A percentile compares a stretch with the other conserved stretches of the same genome.
Conservation (phyloP, 1,140 invertebrate genomes). For the Bombyx mandarina region DNA sequence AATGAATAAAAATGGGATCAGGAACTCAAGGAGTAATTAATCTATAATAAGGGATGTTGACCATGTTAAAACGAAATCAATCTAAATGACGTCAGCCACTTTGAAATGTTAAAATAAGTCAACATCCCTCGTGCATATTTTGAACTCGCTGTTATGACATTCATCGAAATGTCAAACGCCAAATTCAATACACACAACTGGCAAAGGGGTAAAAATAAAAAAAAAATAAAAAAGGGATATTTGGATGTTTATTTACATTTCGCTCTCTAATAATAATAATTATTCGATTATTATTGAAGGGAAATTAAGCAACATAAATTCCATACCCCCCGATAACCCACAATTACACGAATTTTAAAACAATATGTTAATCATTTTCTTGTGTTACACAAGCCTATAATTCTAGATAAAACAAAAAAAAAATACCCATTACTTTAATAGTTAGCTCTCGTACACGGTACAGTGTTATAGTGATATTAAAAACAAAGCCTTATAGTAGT, state of each 20-base stretch:
- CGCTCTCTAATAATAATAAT: constrained; percentile 54
- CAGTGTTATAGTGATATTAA: constrained; percentile 39
- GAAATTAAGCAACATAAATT: constrained; percentile 58
- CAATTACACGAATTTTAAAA: constrained; percentile 31
- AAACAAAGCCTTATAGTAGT: constrained; percentile 27
- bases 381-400: constrained; percentile 43
- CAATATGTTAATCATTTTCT: constrained; percentile 51
- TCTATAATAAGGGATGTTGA: too few relatives aligned
- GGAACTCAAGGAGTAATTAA: too few relatives aligned
- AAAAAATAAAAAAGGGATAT: constrained; percentile 64
- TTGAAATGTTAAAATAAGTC: too few relatives aligned
- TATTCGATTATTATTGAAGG: constrained; percentile 61
- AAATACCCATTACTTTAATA: constrained; percentile 50
- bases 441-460: constrained; percentile 39
- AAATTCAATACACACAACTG: background rate
- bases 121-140: too few relatives aligned
- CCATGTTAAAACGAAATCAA: too few relatives aligned
- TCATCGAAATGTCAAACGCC: too few relatives aligned
- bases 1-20: too few relatives aligned
- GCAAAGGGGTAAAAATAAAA: constrained; percentile 45
- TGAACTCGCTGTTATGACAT: too few relatives aligned
- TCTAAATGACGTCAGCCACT: too few relatives aligned
- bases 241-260: constrained; percentile 70
- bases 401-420: constrained; percentile 43
- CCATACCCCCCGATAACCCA: constrained; percentile 60